A percentile compares a stretch with the other conserved stretches of the same genome.
These are phyloP conservation scores for Ptilodon capucinus DNA, from an alignment of 2,888 invertebrate genomes.

Conservation along the genomic window DNA sequence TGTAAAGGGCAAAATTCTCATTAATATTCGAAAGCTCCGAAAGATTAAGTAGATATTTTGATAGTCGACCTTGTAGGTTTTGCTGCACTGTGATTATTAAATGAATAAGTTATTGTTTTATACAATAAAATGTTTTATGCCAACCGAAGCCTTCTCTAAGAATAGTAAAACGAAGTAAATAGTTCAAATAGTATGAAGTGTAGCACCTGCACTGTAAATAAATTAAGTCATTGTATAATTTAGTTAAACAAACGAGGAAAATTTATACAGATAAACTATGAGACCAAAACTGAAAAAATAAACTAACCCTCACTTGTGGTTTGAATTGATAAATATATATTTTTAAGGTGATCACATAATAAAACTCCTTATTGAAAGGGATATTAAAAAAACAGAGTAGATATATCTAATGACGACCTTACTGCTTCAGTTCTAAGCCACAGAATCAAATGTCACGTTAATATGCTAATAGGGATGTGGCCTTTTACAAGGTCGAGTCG, in stretches of 20 bases:
- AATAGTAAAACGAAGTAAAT: too few relatives aligned
- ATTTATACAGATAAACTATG: too few relatives aligned
- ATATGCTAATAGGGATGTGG: constrained; percentile 31
- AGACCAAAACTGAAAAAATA: not conserved
- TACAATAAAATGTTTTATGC: not conserved
- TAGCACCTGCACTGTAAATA: too few relatives aligned
- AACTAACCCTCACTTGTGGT: not conserved
- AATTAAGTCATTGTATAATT: too few relatives aligned
- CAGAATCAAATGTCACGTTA: constrained; percentile 24
- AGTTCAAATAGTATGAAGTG: too few relatives aligned
- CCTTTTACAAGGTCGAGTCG: constrained; percentile 53
- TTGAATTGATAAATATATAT: not conserved
- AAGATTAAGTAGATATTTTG: not conserved
- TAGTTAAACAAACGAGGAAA: too few relatives aligned
- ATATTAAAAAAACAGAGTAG: not conserved
- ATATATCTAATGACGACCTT: constrained; percentile 15
- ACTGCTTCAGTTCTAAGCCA: constrained; percentile 8
- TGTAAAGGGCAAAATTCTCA: constrained; percentile 1
- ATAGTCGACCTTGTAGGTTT: not conserved
- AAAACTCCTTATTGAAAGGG: not conserved
- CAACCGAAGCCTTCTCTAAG: too few relatives aligned
- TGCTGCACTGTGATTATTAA: not conserved
- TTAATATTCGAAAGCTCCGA: not conserved
- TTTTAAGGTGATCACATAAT: not conserved
- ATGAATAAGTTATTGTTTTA: not conserved